A percentile compares a stretch with the other conserved stretches of the same genome.
These are phyloP conservation scores for Mesorhabditis spiculigera DNA, from an alignment of 2,888 invertebrate genomes.

Conservation along the genomic window DNA sequence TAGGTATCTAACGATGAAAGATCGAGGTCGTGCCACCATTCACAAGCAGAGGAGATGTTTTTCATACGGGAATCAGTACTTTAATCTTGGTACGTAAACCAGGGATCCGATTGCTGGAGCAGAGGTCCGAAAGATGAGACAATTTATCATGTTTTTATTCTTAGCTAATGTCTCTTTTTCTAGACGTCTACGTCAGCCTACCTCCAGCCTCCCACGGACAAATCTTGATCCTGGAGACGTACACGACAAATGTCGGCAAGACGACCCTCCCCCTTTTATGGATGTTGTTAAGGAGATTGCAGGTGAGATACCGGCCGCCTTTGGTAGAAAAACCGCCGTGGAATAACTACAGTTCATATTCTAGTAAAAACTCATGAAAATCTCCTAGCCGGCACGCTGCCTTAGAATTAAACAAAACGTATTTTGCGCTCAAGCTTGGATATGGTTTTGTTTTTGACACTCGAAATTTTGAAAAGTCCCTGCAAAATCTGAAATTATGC, in stretches of 20 bases:
- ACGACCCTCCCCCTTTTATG: constrained; percentile 40
- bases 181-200: constrained; percentile 54
- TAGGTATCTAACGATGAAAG: constrained; percentile 43
- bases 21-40: constrained; percentile 38
- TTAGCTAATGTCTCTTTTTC: constrained; percentile 23
- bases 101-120: neutral
- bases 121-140: too few relatives aligned
- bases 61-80: constrained; percentile 45
- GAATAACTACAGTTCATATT: too few relatives aligned
- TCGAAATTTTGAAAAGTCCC: too few relatives aligned
- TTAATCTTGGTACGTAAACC: neutral
- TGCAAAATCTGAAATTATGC: too few relatives aligned
- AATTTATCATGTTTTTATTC: neutral
- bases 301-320: neutral
- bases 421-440: too few relatives aligned
- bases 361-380: too few relatives aligned
- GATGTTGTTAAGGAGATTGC: constrained; percentile 28
- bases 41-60: constrained; percentile 52
- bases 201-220: constrained; percentile 43
- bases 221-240: constrained; percentile 56
- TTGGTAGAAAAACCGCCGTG: too few relatives aligned
- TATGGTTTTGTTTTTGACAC: too few relatives aligned
- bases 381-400: too few relatives aligned
- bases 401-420: too few relatives aligned
- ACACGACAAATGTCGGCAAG: constrained; percentile 46